Evolutionary conservation across 2,888 invertebrate species (phyloP).

Genomic region (Stenotaenia linearis): DNA sequence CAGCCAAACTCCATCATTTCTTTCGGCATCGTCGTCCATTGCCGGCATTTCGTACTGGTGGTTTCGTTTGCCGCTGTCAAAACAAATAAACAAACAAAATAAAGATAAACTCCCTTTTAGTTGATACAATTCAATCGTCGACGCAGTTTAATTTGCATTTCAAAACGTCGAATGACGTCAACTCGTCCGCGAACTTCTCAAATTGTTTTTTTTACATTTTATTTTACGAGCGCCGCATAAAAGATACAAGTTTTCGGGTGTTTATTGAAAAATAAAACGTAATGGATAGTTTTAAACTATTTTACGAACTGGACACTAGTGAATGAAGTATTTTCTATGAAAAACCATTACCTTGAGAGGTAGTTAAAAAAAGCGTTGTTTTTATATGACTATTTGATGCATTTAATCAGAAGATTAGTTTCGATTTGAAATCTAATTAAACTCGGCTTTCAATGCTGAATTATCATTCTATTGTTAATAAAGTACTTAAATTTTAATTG

Average conservation of each 20-base stretch:
- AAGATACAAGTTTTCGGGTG: neutral
- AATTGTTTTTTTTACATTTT: neutral
- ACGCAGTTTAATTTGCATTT: neutral
- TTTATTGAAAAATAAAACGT: neutral
- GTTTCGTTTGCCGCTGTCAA: constrained; percentile 19
- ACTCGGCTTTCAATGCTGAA: too few relatives aligned
- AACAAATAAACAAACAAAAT: neutral
- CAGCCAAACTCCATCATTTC: neutral
- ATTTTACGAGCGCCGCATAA: too few relatives aligned
- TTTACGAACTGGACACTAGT: neutral
- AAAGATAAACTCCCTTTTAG: neutral
- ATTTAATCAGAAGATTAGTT: too few relatives aligned
- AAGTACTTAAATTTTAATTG: too few relatives aligned
- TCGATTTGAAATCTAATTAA: too few relatives aligned
- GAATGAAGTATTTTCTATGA: neutral
- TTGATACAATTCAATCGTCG: too few relatives aligned
- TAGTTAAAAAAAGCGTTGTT: neutral
- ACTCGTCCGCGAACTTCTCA: neutral
- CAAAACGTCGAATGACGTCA: neutral
- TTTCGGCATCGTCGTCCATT: constrained; percentile 2
- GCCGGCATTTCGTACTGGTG: constrained; percentile 2
- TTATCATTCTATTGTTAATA: too few relatives aligned
- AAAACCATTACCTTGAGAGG: neutral
- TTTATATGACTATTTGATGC: too few relatives aligned
- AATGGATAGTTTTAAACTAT: neutral